Base-by-base conservation (phyloP, 1,140 invertebrate genomes). In the Drosophila baimaii region DNA sequence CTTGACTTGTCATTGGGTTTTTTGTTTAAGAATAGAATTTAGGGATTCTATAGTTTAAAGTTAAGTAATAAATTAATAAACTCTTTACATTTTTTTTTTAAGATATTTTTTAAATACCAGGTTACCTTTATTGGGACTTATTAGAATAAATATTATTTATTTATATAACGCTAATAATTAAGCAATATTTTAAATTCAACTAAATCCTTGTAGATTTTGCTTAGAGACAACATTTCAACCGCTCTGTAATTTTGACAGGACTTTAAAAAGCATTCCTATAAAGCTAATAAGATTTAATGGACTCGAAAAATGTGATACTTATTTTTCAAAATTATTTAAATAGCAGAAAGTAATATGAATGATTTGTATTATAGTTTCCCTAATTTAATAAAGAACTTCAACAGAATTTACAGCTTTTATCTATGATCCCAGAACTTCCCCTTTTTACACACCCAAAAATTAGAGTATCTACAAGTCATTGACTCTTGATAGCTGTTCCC, bases 381-480 rank as follows among this genome's bases (percentile, higher is more conserved):
- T 13, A 33, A 4, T 15, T 23, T 15, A 21, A 23, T 13, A 21
- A 23, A 5, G 4, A 3, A 3, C 4, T 44, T 5, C 0, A 9
- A 17, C 2, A 8, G 33, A 15, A 5, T 35, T 17, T 8, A 8
- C 5, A 47, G 9, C 3, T 13, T 49, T n/a, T 27, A 5, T 46
- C 13, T 25, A 15, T 15, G 5, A 5, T 17, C n/a, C 2, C 6
- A 27, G 9, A 23, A 23, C n/a, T 46, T 15, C 1, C 1, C 23
- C 2, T 25, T 9, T 8, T 5, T 1, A 33, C 21, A 10, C 17
- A 21, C 15, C 27, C 9, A 17, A n/a, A n/a, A 33, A 17, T 5
- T 15, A 73, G 74, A 23, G 81, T 63, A 83, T 68, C 10, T 17
- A 12, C 31, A 33, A 57, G 43, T 71, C 57, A 37, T 13, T 27